These are phyloP conservation scores for Pachycephala philippinensis DNA, from an alignment of 2,113 vertebrate species.

Conservation along the genomic window DNA sequence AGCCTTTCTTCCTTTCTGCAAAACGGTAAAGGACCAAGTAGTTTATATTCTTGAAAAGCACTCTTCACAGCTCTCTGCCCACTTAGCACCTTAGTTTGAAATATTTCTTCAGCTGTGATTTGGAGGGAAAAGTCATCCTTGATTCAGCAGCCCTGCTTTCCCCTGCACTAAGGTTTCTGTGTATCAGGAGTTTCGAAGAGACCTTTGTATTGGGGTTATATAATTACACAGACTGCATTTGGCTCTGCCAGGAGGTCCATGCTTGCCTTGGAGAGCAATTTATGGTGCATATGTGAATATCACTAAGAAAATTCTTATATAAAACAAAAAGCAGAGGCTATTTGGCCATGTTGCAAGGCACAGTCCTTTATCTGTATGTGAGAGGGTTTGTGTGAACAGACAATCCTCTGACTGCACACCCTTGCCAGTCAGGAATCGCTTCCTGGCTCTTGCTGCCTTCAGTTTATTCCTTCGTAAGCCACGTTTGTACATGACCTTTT, in stretches of 20 bases:
- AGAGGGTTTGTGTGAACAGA: background rate
- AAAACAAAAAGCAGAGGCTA: background rate
- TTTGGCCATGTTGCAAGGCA: background rate
- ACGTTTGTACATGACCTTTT: background rate
- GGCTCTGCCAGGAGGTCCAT: background rate
- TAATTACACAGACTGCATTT: background rate
- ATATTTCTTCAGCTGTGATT: background rate
- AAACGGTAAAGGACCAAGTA: background rate
- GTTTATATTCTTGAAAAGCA: background rate
- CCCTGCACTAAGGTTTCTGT: background rate
- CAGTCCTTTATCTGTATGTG: background rate
- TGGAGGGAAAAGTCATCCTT: background rate
- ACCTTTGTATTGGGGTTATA: accelerated
- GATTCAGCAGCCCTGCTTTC: background rate
- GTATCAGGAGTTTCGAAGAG: background rate
- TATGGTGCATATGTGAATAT: background rate
- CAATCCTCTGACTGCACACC: background rate
- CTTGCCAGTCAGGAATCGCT: accelerated
- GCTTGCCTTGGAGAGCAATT: background rate
- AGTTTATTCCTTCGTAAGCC: background rate
- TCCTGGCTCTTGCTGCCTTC: background rate
- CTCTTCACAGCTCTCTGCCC: background rate
- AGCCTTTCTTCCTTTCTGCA: background rate
- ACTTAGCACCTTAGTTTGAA: background rate
- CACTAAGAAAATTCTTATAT: background rate